Base-by-base conservation (phyloP, 2,797 vertebrate genomes). In the Scyliorhinus canicula region DNA sequence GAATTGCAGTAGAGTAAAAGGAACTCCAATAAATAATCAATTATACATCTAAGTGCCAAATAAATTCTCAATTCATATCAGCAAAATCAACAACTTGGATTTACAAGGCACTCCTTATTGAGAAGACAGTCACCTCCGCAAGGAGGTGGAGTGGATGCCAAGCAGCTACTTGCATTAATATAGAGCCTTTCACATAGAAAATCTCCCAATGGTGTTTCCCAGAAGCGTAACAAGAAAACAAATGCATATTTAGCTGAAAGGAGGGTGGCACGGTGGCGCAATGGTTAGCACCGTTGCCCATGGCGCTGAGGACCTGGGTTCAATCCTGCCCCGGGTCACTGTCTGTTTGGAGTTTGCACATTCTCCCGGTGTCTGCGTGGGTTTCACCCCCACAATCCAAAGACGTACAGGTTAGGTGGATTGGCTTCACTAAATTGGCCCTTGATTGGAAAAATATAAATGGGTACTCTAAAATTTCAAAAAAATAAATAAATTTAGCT, bases 11-110 rank as follows among this genome's bases (percentile, higher is more conserved):
- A n/a, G 14, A n/a, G 16, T 55, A 35, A 90, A 11, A 35, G 21
- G 16, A 60, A 60, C 57, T n/a, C 55, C 35, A 90, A 90, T 90
- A 90, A 88, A 47, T 47, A 82, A 90, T 90, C 86, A 57, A 90
- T 90, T 90, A 21, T 57, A n/a, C 4, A 60, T 60, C 57, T 90
- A 60, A 90, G n/a, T 60, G 86, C 35, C 52, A 90, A 60, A 90
- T 57, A 57, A 90, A 31, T 60, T 55, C 55, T 60, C 52, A 55
- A 90, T 60, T 31, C 52, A 90, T 19, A 60, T 90, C 19, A 55
- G 77, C 55, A 90, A 90, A 55, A 60, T 90, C 52, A 90, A 60
- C 86, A 90, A 55, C 16, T 57, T 47, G 79, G 19, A 82, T 82
- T 82, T 82, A 47, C 7, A 47, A 0, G 26, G 79, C 79, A 47